Percentiles rank a stretch among this genome's conserved stretches.
These are phyloP conservation scores for Alligator sinensis DNA, from an alignment of 2,113 vertebrate species.

Conservation along the genomic window DNA sequence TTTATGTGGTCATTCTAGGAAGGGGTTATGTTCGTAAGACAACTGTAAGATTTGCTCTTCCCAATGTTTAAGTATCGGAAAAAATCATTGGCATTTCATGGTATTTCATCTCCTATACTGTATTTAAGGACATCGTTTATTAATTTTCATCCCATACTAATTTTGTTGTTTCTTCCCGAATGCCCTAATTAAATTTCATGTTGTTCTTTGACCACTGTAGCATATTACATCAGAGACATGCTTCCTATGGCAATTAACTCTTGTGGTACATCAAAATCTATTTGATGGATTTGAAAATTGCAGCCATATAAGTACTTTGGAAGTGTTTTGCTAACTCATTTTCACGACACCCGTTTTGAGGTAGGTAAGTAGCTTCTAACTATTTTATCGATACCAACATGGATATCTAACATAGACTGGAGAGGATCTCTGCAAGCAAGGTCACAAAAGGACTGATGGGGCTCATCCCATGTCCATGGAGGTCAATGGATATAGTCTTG, in stretches of 20 bases:
- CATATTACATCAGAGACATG: constrained; percentile 26
- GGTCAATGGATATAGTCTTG: no score
- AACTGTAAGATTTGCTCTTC: constrained; percentile 14
- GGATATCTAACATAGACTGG: background rate
- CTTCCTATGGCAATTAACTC: constrained; percentile 54
- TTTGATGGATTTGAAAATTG: constrained; percentile 60
- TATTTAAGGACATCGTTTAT: background rate
- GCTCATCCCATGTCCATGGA: constrained; percentile 17
- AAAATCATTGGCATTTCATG: constrained; percentile 25
- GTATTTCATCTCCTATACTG: constrained; percentile 13
- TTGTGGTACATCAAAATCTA: constrained; percentile 44
- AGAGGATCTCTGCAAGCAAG: constrained; percentile 40
- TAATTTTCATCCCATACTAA: constrained; percentile 36
- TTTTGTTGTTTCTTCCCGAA: constrained; percentile 27
- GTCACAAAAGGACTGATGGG: constrained; percentile 49
- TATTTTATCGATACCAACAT: constrained; percentile 33
- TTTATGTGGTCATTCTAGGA: constrained; percentile 13
- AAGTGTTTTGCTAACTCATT: constrained; percentile 59
- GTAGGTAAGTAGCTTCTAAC: constrained; percentile 67
- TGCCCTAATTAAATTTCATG: constrained; percentile 56
- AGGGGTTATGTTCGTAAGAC: constrained; percentile 41
- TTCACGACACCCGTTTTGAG: constrained; percentile 26
- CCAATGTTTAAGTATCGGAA: constrained; percentile 35
- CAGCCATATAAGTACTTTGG: constrained; percentile 26
- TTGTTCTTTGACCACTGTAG: constrained; percentile 43